Percentiles rank a stretch among this genome's conserved stretches.
These are phyloP conservation scores for Tenebrio molitor DNA, from an alignment of 1,140 invertebrate genomes.

Conservation along the genomic window DNA sequence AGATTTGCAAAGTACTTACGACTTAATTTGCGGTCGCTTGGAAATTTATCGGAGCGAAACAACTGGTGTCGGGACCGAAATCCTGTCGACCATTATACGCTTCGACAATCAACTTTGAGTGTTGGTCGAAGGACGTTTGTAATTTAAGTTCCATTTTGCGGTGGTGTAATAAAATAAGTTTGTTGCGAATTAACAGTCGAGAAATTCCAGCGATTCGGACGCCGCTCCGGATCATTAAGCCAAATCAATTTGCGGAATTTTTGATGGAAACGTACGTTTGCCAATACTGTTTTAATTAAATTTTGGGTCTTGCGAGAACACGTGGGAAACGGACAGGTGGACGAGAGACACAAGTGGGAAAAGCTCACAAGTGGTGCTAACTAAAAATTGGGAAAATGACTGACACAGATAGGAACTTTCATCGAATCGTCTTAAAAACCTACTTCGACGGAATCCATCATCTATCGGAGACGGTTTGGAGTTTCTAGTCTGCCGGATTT, in stretches of 20 bases:
- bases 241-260: too few species aligned
- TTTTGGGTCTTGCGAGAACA: too few species aligned
- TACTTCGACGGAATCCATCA: too few species aligned
- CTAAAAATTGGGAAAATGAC: not conserved
- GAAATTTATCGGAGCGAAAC: slow-evolving; percentile 7
- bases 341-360: too few species aligned
- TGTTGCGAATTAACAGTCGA: not conserved
- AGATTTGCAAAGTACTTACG: too few species aligned
- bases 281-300: too few species aligned
- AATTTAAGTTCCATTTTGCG: not conserved
- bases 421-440: not conserved
- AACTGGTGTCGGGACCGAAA: not conserved
- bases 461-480: too few species aligned
- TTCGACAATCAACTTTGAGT: not conserved
- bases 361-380: too few species aligned
- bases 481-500: too few species aligned
- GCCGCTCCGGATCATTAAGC: too few species aligned
- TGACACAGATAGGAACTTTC: not conserved
- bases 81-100: not conserved
- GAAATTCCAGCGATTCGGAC: not conserved
- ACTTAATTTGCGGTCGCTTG: slow-evolving; percentile 2
- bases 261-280: too few species aligned
- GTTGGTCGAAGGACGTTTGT: not conserved
- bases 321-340: too few species aligned
- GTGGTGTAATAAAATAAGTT: not conserved